A percentile compares a stretch with the other conserved stretches of the same genome.
Conservation (phyloP, 2,113 vertebrate genomes). For the Menura novaehollandiae region DNA sequence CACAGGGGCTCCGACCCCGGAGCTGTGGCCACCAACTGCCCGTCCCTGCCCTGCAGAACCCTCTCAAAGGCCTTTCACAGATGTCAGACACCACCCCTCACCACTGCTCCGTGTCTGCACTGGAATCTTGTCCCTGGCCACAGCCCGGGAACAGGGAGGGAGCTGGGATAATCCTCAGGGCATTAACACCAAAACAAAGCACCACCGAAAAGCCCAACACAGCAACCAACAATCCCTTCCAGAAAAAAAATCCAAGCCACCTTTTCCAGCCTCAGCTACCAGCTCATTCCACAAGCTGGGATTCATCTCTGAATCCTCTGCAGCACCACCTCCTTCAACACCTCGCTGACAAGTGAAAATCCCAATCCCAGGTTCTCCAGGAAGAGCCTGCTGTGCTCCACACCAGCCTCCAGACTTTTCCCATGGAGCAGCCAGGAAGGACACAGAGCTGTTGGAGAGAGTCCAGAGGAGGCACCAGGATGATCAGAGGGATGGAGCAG, state of each 20-base stretch:
- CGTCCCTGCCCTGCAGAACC: neutral
- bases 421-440: neutral
- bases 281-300: neutral
- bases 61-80: neutral
- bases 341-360: neutral
- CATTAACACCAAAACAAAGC: neutral
- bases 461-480: neutral
- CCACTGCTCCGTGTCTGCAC: accelerated
- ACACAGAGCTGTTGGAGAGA: neutral
- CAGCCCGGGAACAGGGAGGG: neutral
- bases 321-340: neutral
- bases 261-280: neutral
- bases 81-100: accelerated
- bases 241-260: neutral
- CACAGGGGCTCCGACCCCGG: accelerated
- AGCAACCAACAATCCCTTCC: neutral
- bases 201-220: neutral
- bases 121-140: neutral
- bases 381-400: neutral
- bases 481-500: neutral
- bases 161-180: neutral
- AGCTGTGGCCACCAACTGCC: neutral
- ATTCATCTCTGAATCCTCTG: neutral
- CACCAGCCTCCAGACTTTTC: neutral
- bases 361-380: neutral